Conservation (phyloP, 2,113 vertebrate species). For the Bothrops jararaca region DNA sequence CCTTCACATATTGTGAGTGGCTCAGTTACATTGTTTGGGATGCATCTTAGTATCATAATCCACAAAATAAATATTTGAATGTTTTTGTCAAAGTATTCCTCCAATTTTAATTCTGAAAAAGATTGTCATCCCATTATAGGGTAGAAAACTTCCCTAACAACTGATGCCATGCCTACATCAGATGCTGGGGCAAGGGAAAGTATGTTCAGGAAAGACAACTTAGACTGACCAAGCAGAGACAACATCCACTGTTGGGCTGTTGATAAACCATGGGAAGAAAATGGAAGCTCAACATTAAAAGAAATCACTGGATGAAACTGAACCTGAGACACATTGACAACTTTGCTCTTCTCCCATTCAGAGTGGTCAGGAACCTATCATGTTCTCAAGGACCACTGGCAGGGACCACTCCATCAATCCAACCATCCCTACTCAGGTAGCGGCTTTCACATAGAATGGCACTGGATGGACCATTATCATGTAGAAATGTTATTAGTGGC, state of each 20-base stretch:
- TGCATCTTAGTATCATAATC: background rate
- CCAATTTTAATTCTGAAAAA: background rate
- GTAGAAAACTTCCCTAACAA: background rate
- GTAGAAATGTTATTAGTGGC: background rate
- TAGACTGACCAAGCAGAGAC: background rate
- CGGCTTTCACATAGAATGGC: background rate
- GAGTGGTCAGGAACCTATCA: background rate
- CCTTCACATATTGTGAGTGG: background rate
- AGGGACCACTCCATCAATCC: background rate
- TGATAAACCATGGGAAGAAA: background rate
- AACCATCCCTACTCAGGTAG: background rate
- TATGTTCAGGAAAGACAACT: background rate
- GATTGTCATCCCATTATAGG: background rate
- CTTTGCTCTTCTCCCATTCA: background rate
- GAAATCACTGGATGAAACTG: background rate
- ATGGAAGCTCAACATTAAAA: background rate
- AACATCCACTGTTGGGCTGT: background rate
- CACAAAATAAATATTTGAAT: background rate
- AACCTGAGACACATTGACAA: too few species aligned
- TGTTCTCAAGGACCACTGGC: background rate
- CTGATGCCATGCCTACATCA: background rate
- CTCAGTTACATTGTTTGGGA: background rate
- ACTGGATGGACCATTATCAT: background rate
- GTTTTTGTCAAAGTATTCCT: too few species aligned
- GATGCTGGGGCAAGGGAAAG: background rate